A percentile compares a stretch with the other conserved stretches of the same genome.
Conservation (phyloP, 2,888 invertebrate species). For the Lottia scabra region DNA sequence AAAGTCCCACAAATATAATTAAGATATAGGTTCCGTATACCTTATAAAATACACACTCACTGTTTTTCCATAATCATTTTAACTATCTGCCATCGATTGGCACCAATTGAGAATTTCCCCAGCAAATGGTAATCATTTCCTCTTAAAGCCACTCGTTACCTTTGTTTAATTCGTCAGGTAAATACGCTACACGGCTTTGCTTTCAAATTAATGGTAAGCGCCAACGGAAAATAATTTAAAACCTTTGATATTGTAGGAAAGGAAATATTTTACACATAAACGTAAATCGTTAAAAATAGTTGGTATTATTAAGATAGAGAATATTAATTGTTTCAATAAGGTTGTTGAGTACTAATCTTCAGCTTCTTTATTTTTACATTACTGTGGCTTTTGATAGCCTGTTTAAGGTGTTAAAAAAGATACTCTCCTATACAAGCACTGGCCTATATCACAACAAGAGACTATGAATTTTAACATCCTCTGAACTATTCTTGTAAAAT, state of each 20-base stretch:
- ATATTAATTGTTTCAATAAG: background rate
- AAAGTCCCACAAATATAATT: too few relatives aligned
- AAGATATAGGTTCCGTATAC: background rate
- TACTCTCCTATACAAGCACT: too few relatives aligned
- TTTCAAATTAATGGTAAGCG: constrained; percentile 3
- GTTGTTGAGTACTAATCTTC: background rate
- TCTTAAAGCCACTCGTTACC: background rate
- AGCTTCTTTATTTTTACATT: too few relatives aligned
- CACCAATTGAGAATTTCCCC: background rate
- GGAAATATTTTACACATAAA: constrained; percentile 6
- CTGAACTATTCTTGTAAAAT: too few relatives aligned
- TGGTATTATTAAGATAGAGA: background rate
- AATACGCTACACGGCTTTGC: constrained; percentile 2
- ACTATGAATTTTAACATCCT: too few relatives aligned
- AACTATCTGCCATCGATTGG: background rate
- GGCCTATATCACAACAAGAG: too few relatives aligned
- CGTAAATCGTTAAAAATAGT: background rate
- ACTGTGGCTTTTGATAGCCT: too few relatives aligned
- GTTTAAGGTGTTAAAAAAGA: too few relatives aligned
- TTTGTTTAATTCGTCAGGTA: background rate
- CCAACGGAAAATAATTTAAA: background rate
- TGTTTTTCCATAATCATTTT: background rate
- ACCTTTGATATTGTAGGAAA: background rate
- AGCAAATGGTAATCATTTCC: background rate
- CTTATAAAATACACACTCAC: background rate